These are phyloP conservation scores for Steromphala cineraria DNA, from an alignment of 2,888 invertebrate species.

Conservation along the genomic window DNA sequence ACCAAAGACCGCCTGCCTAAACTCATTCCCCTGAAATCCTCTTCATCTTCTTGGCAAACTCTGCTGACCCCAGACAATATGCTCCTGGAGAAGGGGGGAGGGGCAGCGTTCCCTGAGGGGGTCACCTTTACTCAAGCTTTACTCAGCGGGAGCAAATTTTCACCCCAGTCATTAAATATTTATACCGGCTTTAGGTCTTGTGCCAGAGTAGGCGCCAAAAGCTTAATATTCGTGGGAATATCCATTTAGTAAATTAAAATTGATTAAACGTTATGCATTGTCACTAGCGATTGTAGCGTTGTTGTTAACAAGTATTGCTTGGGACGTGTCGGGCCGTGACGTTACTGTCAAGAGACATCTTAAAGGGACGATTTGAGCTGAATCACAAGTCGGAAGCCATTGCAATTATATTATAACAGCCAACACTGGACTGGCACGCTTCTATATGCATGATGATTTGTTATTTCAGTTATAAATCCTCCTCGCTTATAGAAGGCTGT, in stretches of 20 bases:
- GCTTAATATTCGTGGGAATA: constrained; percentile 19
- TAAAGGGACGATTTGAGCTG: neutral
- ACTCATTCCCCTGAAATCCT: neutral
- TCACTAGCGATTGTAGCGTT: neutral
- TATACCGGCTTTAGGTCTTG: constrained; percentile 4
- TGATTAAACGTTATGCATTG: constrained; percentile 24
- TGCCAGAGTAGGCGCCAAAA: constrained; percentile 11
- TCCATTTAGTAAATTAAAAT: constrained; percentile 25
- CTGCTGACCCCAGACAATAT: neutral
- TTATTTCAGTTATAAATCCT: no score
- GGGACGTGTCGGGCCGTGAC: neutral
- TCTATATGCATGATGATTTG: no score
- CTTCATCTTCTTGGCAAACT: neutral
- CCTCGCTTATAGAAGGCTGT: no score
- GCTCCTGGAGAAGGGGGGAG: no score
- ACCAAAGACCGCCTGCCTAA: no score
- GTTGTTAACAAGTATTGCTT: neutral
- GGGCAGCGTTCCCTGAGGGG: neutral
- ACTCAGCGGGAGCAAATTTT: neutral
- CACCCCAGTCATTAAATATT: constrained; percentile 10
- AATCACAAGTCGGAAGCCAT: neutral
- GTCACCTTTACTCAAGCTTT: neutral
- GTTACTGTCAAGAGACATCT: neutral
- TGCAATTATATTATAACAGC: neutral
- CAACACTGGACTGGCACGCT: no score